phyloP scores from a whole-genome alignment of 2,888 invertebrate genomes.

The Perithous albicinctus region DNA sequence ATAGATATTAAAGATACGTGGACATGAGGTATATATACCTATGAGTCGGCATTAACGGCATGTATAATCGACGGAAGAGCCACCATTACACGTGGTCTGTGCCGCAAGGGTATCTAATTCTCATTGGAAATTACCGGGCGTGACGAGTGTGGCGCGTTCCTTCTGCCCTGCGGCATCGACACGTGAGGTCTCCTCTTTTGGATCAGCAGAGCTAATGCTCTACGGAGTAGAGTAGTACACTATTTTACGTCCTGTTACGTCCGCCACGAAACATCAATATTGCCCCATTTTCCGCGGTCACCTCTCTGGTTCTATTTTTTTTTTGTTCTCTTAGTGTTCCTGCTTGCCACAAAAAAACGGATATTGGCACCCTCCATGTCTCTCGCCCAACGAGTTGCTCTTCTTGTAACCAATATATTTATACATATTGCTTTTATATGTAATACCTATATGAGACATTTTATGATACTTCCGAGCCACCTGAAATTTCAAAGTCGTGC shows the following conservation, averaged over 20 bases:
- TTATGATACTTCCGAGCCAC: no score
- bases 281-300: no score
- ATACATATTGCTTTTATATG: no score
- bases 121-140: constrained; percentile 80
- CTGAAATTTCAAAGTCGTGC: no score
- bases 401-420: no score
- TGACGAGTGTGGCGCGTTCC: constrained; percentile 75
- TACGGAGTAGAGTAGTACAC: background rate
- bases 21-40: constrained; percentile 11
- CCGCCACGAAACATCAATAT: no score
- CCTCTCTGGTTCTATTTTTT: no score
- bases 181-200: constrained; percentile 78
- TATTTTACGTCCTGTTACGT: background rate
- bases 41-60: constrained; percentile 37
- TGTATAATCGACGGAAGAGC: constrained; percentile 47
- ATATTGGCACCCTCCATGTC: no score
- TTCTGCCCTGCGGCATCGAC: constrained; percentile 77
- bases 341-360: no score
- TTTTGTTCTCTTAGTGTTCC: no score
- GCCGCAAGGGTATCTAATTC: constrained; percentile 78
- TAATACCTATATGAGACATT: no score
- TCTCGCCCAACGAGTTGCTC: no score
- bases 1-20: background rate
- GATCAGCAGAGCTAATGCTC: constrained; percentile 17
- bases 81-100: constrained; percentile 47